A percentile compares a stretch with the other conserved stretches of the same genome.
These are phyloP conservation scores for Cavia porcellus DNA, from an alignment of 2,113 vertebrate species.

Conservation along the genomic window DNA sequence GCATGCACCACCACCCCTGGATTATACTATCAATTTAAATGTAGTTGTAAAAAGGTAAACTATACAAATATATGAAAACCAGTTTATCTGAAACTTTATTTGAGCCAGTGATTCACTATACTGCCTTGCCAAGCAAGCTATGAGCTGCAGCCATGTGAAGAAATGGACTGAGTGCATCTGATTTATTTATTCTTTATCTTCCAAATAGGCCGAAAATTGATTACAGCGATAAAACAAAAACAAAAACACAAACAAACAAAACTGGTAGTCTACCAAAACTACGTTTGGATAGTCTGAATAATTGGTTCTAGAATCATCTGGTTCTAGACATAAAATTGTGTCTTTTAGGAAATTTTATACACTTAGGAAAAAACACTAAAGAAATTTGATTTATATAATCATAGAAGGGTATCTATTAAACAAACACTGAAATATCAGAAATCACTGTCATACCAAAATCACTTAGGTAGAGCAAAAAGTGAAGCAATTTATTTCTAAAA, in stretches of 20 bases:
- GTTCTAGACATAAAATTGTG: constrained; percentile 13
- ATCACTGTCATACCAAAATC: not conserved
- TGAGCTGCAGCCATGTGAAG: not conserved
- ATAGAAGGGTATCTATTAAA: not conserved
- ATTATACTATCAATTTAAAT: not conserved
- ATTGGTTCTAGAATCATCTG: not conserved
- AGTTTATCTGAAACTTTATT: constrained; percentile 16
- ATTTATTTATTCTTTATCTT: constrained; percentile 3
- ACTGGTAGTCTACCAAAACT: not conserved
- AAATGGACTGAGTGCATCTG: not conserved
- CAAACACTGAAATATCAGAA: not conserved
- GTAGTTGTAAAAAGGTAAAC: not conserved
- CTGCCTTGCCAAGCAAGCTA: constrained; percentile 7
- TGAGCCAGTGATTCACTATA: not conserved
- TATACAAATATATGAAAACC: constrained; percentile 25
- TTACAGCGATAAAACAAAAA: not conserved
- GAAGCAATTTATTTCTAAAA: not conserved
- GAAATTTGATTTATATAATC: not conserved
- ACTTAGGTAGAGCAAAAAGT: not conserved
- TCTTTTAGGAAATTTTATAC: not conserved
- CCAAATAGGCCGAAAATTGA: not conserved
- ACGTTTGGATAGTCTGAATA: not conserved
- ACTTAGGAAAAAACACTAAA: not conserved
- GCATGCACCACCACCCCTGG: too few relatives aligned
- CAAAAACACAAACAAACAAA: not conserved